Percentiles rank a stretch among this genome's conserved stretches.
These are phyloP conservation scores for Teinopalpus imperialis DNA, from an alignment of 2,888 invertebrate genomes.

Conservation along the genomic window DNA sequence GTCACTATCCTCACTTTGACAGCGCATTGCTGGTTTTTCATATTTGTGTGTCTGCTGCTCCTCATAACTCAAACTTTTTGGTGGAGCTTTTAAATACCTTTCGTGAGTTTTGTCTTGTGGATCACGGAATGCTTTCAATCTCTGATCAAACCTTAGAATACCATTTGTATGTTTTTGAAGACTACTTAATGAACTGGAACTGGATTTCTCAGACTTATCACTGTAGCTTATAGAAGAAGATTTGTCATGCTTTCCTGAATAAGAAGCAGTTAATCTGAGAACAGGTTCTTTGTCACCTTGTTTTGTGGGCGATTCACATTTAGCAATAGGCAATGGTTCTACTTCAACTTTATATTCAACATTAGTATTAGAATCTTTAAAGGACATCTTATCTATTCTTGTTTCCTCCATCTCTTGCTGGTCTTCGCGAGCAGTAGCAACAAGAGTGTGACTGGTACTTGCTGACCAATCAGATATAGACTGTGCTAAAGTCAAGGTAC, in stretches of 20 bases:
- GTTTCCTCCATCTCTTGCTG: conserved; percentile 64
- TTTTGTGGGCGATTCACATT: conserved; percentile 44
- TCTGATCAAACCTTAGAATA: conserved; percentile 64
- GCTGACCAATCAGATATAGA: conserved; percentile 93
- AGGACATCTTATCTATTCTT: conserved; percentile 72
- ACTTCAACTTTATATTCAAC: conserved; percentile 46
- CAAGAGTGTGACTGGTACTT: conserved; percentile 88
- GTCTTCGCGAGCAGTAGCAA: conserved; percentile 82
- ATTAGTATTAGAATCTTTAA: conserved; percentile 56
- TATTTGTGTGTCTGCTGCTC: conserved; percentile 71
- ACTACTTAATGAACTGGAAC: conserved; percentile 76
- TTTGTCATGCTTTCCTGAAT: conserved; percentile 62
- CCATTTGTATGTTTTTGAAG: conserved; percentile 71
- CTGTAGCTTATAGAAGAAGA: conserved; percentile 78
- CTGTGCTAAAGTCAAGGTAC: conserved; percentile 88
- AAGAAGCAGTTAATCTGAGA: conserved; percentile 56
- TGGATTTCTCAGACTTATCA: conserved; percentile 77
- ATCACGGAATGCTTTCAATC: conserved; percentile 53
- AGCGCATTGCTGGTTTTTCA: conserved; percentile 75
- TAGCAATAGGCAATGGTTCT: conserved; percentile 42
- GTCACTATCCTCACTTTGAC: conserved; percentile 83
- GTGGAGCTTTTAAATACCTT: conserved; percentile 62
- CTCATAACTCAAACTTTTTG: conserved; percentile 77
- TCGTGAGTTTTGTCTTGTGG: conserved; percentile 55
- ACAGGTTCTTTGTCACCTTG: conserved; percentile 57